Evolutionary conservation across 1,140 invertebrate species (phyloP).

Genomic region (Ceratitis capitata): DNA sequence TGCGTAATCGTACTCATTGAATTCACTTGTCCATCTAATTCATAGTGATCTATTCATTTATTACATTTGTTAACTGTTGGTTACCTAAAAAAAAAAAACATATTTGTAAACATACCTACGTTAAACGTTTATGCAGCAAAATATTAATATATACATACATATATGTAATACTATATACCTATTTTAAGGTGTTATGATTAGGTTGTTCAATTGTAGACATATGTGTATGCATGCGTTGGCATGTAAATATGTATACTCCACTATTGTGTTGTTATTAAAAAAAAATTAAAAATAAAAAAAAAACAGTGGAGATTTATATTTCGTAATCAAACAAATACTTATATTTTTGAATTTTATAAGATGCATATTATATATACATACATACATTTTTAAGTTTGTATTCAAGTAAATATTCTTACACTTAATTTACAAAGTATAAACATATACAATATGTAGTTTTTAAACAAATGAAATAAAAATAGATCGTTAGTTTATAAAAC

Average conservation of each 20-base stretch:
- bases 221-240: background rate
- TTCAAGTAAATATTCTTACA: background rate
- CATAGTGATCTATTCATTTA: conserved; percentile 17
- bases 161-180: background rate
- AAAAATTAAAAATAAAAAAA: background rate
- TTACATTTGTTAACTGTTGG: conserved; percentile 24
- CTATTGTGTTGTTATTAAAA: background rate
- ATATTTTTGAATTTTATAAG: conserved; percentile 15
- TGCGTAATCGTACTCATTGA: background rate
- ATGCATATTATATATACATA: background rate
- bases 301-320: background rate
- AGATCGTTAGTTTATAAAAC: background rate
- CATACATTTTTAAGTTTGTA: conserved; percentile 15
- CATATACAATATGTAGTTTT: background rate
- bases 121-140: background rate
- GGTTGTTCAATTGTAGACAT: background rate
- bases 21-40: background rate
- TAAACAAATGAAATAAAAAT: conserved; percentile 31
- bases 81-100: background rate
- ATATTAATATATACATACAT: background rate
- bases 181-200: conserved; percentile 19
- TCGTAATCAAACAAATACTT: background rate
- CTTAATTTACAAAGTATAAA: background rate
- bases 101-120: too few relatives aligned
- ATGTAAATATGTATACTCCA: background rate